Conservation (phyloP, 2,888 invertebrate species). For the Darwinula stevensoni region DNA sequence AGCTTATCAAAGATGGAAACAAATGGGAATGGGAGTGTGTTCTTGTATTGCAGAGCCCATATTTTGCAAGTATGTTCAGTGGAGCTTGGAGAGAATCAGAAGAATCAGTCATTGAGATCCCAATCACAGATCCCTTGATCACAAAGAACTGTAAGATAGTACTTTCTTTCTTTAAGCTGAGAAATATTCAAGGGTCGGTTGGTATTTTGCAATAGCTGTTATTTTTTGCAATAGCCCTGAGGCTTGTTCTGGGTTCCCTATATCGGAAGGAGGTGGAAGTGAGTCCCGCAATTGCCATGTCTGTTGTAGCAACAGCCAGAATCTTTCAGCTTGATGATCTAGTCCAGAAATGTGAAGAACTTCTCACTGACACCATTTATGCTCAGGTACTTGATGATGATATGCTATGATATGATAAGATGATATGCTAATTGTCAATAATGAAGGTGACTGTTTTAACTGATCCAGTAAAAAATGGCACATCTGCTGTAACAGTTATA, state of each 20-base stretch:
- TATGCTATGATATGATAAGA: too few species aligned
- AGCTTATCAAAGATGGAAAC: conserved; percentile 6
- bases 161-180: not conserved
- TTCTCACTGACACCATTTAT: conserved; percentile 43
- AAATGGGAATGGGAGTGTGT: too few species aligned
- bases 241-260: conserved; percentile 38
- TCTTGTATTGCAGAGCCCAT: conserved; percentile 31
- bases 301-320: conserved; percentile 37
- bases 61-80: conserved; percentile 49
- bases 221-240: conserved; percentile 22
- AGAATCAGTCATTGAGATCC: conserved; percentile 30
- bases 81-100: conserved; percentile 42
- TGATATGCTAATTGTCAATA: too few species aligned
- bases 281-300: conserved; percentile 31
- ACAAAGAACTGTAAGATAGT: conserved; percentile 27
- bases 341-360: conserved; percentile 36
- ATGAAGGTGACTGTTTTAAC: too few species aligned
- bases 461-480: too few species aligned
- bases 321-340: conserved; percentile 39
- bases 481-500: too few species aligned
- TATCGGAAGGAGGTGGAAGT: conserved; percentile 40
- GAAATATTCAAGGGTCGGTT: not conserved
- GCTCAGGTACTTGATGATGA: conserved; percentile 22
- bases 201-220: not conserved
- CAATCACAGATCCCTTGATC: conserved; percentile 37